Base-by-base conservation (phyloP, 2,113 vertebrate genomes). In the Gobius niger region DNA sequence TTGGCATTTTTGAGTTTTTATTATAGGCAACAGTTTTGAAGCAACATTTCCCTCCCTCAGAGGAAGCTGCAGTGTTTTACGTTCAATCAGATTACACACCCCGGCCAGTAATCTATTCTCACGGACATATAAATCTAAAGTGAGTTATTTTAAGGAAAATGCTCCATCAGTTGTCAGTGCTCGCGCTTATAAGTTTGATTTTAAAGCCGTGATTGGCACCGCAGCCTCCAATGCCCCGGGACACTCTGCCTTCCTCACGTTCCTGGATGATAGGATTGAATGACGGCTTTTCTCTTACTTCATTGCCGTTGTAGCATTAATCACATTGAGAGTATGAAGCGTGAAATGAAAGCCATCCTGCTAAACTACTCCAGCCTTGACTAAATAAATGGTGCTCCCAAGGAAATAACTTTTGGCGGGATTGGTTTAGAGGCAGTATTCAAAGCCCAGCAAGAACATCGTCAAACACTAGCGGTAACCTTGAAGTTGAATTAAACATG, bases 331-430 rank as follows among this genome's bases (percentile, higher is more conserved):
- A 77, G 85, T 90, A 83, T 91, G 89, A 88, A 93, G 87, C 91
- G 85, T 93, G 92, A 93, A 93, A 93, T 93, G 89, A 92, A 91
- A 91, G 83, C 82, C 84, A 88, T 90, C 89, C 89, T 67, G 76
- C 73, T 78, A 87, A 90, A 91, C 84, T 87, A 81, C 85, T 82
- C 79, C 51, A 70, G 84, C 84, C 89, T 88, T 89, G 73, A 86
- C 88, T 88, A 91, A 90, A 90, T 89, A 89, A 88, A 90, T 87
- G 78, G 79, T 86, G 73, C 75, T 87, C 77, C 65, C 66, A 72
- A 74, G 78, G 79, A 87, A 91, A 89, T 83, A 90, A 84, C 80
- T 83, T 87, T 88, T 81, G 77, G 84, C 56, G 47, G 86, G 84
- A 86, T 90, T 88, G 85, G 78, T 85, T 88, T 77, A 73, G 75